Evolutionary conservation across 2,797 vertebrate species (phyloP).

Genomic region (Ctenopoma multispine): DNA sequence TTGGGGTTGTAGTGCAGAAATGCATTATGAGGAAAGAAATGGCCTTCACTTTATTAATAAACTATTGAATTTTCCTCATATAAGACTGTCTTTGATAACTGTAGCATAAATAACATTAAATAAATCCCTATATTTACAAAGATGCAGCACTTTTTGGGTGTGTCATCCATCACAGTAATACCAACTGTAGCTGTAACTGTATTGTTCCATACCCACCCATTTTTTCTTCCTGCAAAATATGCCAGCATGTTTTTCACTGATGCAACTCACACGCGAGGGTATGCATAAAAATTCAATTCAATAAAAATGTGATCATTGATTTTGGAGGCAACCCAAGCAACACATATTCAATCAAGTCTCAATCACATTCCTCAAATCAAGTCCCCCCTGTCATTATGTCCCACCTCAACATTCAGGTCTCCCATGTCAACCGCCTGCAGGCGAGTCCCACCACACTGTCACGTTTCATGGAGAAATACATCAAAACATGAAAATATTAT

Average conservation of each 20-base stretch:
- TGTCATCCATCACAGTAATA: conserved; percentile 5
- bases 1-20: conserved; percentile 62
- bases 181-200: conserved; percentile 26
- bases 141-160: background rate
- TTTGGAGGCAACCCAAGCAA: conserved; percentile 40
- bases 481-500: conserved; percentile 33
- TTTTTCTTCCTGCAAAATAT: conserved; percentile 32
- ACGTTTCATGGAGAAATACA: conserved; percentile 17
- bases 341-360: conserved; percentile 67
- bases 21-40: conserved; percentile 43
- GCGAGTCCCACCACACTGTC: conserved; percentile 23
- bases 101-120: background rate
- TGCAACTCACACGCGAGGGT: conserved; percentile 42
- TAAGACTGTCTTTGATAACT: background rate
- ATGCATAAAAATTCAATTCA: conserved; percentile 52
- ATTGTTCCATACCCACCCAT: conserved; percentile 2
- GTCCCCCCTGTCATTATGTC: conserved; percentile 37
- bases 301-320: conserved; percentile 59
- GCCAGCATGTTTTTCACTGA: conserved; percentile 45
- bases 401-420: conserved; percentile 31
- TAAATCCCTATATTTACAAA: background rate
- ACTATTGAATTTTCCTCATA: background rate
- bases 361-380: conserved; percentile 64
- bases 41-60: background rate
- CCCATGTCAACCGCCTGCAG: conserved; percentile 29